These are phyloP conservation scores for Chauna torquata DNA, from an alignment of 2,113 vertebrate species.

Conservation along the genomic window DNA sequence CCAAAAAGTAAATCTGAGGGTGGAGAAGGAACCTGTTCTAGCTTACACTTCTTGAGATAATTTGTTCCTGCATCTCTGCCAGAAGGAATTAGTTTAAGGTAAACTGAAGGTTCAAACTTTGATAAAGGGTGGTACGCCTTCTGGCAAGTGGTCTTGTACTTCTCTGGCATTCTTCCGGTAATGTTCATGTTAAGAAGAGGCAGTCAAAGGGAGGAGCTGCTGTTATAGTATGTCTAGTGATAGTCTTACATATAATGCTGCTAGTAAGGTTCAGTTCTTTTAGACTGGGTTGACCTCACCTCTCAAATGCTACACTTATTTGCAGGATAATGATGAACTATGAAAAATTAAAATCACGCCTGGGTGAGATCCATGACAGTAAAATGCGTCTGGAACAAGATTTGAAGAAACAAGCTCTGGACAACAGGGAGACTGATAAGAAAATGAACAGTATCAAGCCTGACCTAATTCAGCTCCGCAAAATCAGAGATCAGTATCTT, in stretches of 20 bases:
- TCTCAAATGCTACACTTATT: slow-evolving; percentile 23
- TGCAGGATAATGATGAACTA: slow-evolving; percentile 93
- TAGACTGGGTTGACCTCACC: background rate
- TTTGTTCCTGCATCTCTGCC: background rate
- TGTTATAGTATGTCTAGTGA: background rate
- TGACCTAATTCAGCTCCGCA: slow-evolving; percentile 93
- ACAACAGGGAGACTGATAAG: slow-evolving; percentile 95
- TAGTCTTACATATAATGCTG: background rate
- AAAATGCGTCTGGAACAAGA: slow-evolving; percentile 93
- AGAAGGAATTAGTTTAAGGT: background rate
- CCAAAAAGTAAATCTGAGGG: background rate
- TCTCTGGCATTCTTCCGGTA: background rate
- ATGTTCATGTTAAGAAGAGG: background rate
- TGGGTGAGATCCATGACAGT: slow-evolving; percentile 94
- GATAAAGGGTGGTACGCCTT: background rate
- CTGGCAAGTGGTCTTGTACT: background rate
- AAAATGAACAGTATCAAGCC: slow-evolving; percentile 96
- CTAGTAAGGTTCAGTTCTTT: background rate
- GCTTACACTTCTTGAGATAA: background rate
- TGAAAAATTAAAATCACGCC: slow-evolving; percentile 93
- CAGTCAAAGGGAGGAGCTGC: background rate
- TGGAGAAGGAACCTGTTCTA: background rate
- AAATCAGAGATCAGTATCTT: slow-evolving; percentile 95
- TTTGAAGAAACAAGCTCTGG: slow-evolving; percentile 92
- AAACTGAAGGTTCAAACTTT: background rate